Percentiles rank a stretch among this genome's conserved stretches.
These are phyloP conservation scores for Numenius phaeopus DNA, from an alignment of 2,797 vertebrate genomes.

Conservation along the genomic window DNA sequence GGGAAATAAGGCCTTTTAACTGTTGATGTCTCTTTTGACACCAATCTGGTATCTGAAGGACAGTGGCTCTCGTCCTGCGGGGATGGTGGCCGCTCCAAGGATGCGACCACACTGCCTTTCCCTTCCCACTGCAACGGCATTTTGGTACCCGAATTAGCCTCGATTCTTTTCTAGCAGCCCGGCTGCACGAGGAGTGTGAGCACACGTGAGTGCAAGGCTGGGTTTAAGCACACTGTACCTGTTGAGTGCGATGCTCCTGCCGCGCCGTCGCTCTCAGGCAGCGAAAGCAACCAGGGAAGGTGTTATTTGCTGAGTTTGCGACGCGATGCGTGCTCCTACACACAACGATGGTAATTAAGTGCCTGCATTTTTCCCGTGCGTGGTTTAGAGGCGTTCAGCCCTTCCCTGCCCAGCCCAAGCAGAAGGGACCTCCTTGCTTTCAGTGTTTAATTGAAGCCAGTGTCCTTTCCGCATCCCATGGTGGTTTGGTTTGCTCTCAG, in stretches of 20 bases:
- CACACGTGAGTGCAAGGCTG: rapidly evolving
- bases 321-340: rapidly evolving
- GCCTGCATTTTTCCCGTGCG: not conserved
- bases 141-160: not conserved
- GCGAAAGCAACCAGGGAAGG: rapidly evolving
- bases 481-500: not conserved
- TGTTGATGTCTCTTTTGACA: not conserved
- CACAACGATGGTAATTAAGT: not conserved
- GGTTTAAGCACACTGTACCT: rapidly evolving
- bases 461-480: not conserved
- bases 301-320: not conserved
- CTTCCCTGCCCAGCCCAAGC: not conserved
- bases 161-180: rapidly evolving
- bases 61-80: rapidly evolving
- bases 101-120: rapidly evolving
- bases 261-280: rapidly evolving
- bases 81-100: rapidly evolving
- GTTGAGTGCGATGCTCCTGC: not conserved
- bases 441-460: not conserved
- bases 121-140: not conserved
- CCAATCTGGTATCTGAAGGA: rapidly evolving
- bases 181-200: rapidly evolving
- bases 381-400: not conserved
- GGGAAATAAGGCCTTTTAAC: not conserved
- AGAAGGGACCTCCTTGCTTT: not conserved